These are phyloP conservation scores for Alviniconcha strummeri DNA, from an alignment of 2,888 invertebrate species.

Conservation along the genomic window DNA sequence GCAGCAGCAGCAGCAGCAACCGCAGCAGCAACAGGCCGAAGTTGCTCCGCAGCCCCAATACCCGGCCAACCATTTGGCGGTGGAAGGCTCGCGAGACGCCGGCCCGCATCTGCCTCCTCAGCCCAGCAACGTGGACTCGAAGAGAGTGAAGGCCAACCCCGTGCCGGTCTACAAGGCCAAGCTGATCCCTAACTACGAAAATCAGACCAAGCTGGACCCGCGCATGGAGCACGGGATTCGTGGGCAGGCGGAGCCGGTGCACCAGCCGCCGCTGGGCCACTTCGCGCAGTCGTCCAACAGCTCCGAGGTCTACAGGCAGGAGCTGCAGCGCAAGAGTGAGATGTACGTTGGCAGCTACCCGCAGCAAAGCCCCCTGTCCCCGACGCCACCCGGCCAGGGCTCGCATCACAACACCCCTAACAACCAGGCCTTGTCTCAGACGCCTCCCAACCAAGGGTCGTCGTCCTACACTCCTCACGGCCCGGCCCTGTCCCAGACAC, in stretches of 20 bases:
- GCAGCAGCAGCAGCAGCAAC: background rate
- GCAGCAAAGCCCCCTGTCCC: background rate
- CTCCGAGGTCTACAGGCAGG: slow-evolving; percentile 41
- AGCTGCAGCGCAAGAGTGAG: slow-evolving; percentile 47
- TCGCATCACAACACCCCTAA: background rate
- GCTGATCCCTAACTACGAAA: slow-evolving; percentile 60
- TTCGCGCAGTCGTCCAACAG: slow-evolving; percentile 38
- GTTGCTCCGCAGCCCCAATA: background rate
- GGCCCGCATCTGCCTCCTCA: background rate
- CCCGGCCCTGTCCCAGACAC: background rate
- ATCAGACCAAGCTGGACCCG: slow-evolving; percentile 58
- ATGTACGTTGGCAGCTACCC: slow-evolving; percentile 37
- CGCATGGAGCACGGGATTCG: slow-evolving; percentile 46
- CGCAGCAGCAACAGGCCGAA: background rate
- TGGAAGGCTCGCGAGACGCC: background rate
- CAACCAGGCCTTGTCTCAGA: slow-evolving; percentile 14
- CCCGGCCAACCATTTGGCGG: background rate
- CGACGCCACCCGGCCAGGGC: background rate
- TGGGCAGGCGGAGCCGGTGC: slow-evolving; percentile 52
- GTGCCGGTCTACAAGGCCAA: slow-evolving; percentile 57
- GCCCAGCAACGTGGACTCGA: slow-evolving; percentile 38
- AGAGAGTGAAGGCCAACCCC: slow-evolving; percentile 44
- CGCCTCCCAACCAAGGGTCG: background rate
- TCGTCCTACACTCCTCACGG: background rate
- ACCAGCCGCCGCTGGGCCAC: slow-evolving; percentile 30